A percentile compares a stretch with the other conserved stretches of the same genome.
Evolutionary conservation across 2,888 invertebrate genomes (phyloP).

Genomic region (Artemia sp.): DNA sequence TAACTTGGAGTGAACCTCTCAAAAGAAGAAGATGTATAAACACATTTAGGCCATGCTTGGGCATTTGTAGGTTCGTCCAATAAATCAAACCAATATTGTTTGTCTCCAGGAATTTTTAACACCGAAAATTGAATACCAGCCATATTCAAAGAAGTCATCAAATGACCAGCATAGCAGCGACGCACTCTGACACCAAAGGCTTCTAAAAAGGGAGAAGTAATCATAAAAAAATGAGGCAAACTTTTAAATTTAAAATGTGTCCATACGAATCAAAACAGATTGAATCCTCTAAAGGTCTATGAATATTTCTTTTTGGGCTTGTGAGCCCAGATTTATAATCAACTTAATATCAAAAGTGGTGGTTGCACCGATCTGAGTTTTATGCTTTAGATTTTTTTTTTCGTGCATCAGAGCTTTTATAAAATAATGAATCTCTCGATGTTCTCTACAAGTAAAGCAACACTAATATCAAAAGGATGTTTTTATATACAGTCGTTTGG

Average conservation of each 20-base stretch:
- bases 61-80: conserved; percentile 44
- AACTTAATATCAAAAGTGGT: no score
- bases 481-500: no score
- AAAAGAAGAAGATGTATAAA: conserved; percentile 31
- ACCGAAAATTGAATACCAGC: conserved; percentile 58
- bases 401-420: no score
- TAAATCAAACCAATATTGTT: conserved; percentile 37
- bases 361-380: no score
- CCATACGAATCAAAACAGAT: not conserved
- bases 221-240: no score
- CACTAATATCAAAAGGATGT: no score
- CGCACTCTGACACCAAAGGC: conserved; percentile 35
- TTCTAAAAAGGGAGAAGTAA: conserved; percentile 29
- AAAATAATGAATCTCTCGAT: no score
- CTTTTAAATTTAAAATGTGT: not conserved
- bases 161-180: conserved; percentile 41
- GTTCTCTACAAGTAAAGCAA: no score
- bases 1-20: conserved; percentile 15
- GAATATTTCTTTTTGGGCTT: no score
- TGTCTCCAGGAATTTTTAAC: conserved; percentile 32
- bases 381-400: no score
- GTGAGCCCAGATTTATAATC: no score
- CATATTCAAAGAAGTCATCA: conserved; percentile 60
- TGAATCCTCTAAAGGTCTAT: not conserved
- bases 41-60: conserved; percentile 41